Evolutionary conservation across 2,888 invertebrate species (phyloP), one percentile per base, ranked within the genome.

Genomic region (Eupithecia subumbrata): DNA sequence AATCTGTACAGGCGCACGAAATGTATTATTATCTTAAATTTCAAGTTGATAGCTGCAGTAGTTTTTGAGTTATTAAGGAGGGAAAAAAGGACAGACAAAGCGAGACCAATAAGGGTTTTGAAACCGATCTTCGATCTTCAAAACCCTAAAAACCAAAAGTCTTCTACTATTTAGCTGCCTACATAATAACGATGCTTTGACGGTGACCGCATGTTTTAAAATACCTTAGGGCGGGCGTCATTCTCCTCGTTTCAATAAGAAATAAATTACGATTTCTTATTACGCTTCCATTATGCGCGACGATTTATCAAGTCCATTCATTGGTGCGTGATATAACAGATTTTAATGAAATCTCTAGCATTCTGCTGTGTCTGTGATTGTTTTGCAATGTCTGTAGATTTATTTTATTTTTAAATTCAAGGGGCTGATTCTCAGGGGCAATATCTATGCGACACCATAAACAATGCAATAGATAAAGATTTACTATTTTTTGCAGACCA

Each of bases 191-290:
- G 40, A 71, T 63, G 40, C 25, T 16, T 12, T 22, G 22, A 71
- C 60, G 25, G 43, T 43, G 48, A 52, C 69, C 30, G 52, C n/a
- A 34, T 69, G 3, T 63, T 43, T n/a, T 8, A 56, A 30, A 70
- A 63, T 45, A 37, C 25, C 34, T 64, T 74, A 88, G 90, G 90
- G 91, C 86, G 89, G 85, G 88, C 90, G 90, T 89, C 92, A 91
- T 60, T 94, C 93, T 93, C 91, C 92, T 91, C 92, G 89, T 93
- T 94, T 93, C 94, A 93, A 94, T 94, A 92, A 93, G 94, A 94
- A 93, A 94, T 94, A 94, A 94, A 94, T 93, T 94, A 92, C 91
- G 91, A 93, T 93, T 94, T 93, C 92, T 93, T 94, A 94, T 93
- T 94, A 94, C 91, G 89, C 92, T 94, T 90, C 93, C 91, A 93